A percentile compares a stretch with the other conserved stretches of the same genome.
Conservation (phyloP, 1,140 invertebrate genomes). For the Aphelinus atriplicis region DNA sequence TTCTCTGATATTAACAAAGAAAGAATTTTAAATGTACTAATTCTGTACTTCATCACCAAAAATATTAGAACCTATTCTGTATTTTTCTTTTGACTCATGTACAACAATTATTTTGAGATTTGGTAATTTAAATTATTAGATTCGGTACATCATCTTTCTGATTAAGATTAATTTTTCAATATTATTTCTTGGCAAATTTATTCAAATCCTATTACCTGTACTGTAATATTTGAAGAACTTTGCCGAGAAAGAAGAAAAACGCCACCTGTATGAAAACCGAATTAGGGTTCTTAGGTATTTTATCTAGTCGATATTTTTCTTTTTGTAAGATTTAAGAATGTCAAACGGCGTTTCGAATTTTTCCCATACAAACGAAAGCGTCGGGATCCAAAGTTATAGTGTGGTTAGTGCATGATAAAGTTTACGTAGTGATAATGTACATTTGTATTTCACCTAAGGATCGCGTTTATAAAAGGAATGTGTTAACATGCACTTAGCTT, state of each 20-base stretch:
- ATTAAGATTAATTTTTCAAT: no score
- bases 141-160: no score
- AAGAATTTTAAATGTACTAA: no score
- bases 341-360: conserved; percentile 19
- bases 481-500: background rate
- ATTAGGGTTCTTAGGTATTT: conserved; percentile 43
- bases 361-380: background rate
- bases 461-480: no score
- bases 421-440: conserved; percentile 22
- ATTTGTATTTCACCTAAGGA: conserved; percentile 17
- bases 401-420: background rate
- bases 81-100: no score
- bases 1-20: no score
- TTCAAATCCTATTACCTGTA: no score
- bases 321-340: conserved; percentile 9
- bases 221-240: background rate
- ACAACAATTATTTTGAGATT: no score
- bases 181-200: no score
- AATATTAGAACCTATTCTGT: no score
- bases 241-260: conserved; percentile 35
- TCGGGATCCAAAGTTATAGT: conserved; percentile 14
- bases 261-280: conserved; percentile 35
- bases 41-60: no score
- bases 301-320: conserved; percentile 50
- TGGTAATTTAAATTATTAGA: no score